These are phyloP conservation scores for Gambusia affinis DNA, from an alignment of 2,113 vertebrate species.

Conservation along the genomic window DNA sequence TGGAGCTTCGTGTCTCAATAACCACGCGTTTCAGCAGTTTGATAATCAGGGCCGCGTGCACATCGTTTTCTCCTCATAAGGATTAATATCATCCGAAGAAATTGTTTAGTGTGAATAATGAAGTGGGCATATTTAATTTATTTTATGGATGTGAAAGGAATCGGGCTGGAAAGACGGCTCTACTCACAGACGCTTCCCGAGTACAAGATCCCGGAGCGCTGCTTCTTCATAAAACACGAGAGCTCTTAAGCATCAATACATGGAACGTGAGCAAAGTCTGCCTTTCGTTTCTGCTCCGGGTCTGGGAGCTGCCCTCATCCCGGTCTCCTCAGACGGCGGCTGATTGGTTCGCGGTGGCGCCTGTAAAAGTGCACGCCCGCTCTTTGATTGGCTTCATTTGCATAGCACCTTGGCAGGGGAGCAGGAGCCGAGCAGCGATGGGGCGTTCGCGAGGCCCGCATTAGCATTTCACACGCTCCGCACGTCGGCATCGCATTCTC, in stretches of 20 bases:
- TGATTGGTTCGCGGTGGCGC: conserved; percentile 19
- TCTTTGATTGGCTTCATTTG: conserved; percentile 54
- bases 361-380: conserved; percentile 16
- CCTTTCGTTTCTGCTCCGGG: neutral
- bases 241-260: conserved; percentile 1
- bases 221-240: neutral
- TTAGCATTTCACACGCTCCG: conserved; percentile 41
- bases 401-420: conserved; percentile 27
- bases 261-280: neutral
- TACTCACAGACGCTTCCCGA: conserved; percentile 1
- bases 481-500: conserved; percentile 23
- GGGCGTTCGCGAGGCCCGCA: neutral
- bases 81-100: conserved; percentile 11
- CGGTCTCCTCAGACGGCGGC: accelerated
- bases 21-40: too few relatives aligned
- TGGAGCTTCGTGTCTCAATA: neutral
- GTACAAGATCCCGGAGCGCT: neutral
- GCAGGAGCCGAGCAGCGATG: neutral
- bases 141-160: neutral
- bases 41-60: neutral
- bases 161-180: too few relatives aligned
- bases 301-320: neutral
- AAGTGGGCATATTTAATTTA: conserved; percentile 6
- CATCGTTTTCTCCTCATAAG: neutral
- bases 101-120: conserved; percentile 28